Percentiles rank a stretch among this genome's conserved stretches.
These are phyloP conservation scores for Cacajao melanocephalus DNA, from an alignment of 2,797 vertebrate genomes.

Conservation along the genomic window DNA sequence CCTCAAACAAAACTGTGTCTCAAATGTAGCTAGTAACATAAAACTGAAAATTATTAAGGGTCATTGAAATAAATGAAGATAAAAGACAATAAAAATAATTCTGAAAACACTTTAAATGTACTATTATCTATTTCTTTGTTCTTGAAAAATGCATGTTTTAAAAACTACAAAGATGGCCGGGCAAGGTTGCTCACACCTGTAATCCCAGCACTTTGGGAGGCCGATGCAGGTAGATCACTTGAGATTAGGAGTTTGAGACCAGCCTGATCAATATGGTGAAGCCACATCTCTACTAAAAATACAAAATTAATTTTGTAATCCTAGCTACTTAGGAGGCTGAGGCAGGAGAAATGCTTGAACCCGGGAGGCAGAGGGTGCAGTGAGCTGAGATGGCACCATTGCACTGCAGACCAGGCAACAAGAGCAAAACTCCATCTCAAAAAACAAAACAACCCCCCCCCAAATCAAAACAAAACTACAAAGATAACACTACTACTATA, in stretches of 20 bases:
- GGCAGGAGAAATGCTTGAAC: not conserved
- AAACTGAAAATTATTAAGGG: not conserved
- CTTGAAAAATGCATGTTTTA: not conserved
- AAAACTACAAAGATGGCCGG: not conserved
- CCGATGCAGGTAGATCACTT: not conserved
- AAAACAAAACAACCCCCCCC: not conserved
- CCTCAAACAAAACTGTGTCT: not conserved
- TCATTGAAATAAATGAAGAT: not conserved
- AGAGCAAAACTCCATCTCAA: not conserved
- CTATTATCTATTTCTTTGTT: not conserved
- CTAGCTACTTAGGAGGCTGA: not conserved
- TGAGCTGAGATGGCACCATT: not conserved
- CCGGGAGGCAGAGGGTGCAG: not conserved
- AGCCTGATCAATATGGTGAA: not conserved
- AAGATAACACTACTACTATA: not conserved
- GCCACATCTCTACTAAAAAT: not conserved
- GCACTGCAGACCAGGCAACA: not conserved
- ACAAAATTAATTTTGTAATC: not conserved
- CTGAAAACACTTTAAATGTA: not conserved
- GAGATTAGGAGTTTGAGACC: not conserved
- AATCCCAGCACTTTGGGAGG: not conserved
- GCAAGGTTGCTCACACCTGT: not conserved
- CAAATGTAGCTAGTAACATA: not conserved
- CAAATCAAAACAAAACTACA: not conserved
- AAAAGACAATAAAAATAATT: slow-evolving; percentile 1